Evolutionary conservation across 2,888 invertebrate species (phyloP).

Genomic region (Ctenicera cuprea): DNA sequence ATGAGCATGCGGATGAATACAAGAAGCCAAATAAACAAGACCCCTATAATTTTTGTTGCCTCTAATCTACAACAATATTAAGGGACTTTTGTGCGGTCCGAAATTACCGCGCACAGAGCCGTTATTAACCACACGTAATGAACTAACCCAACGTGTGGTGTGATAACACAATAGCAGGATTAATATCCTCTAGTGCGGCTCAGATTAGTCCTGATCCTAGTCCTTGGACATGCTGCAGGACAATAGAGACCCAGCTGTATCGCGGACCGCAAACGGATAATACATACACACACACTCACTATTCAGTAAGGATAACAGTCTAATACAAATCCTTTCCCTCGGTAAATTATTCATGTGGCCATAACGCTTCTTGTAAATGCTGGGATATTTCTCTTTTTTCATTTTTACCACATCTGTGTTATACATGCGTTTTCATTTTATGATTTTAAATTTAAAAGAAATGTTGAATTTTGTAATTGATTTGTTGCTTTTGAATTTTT

Average conservation of each 20-base stretch:
- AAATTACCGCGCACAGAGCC: conserved; percentile 38
- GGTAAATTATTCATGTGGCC: conserved; percentile 43
- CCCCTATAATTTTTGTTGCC: conserved; percentile 23
- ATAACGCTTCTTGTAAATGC: conserved; percentile 24
- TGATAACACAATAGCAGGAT: conserved; percentile 54
- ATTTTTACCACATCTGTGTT: background rate
- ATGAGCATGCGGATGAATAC: background rate
- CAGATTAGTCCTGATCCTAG: conserved; percentile 53
- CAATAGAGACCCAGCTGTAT: conserved; percentile 46
- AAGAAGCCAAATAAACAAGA: conserved; percentile 15
- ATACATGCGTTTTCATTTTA: conserved; percentile 26
- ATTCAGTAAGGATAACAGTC: conserved; percentile 39
- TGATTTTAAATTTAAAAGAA: conserved; percentile 21
- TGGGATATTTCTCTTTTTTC: background rate
- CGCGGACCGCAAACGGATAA: conserved; percentile 39
- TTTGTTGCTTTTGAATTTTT: conserved; percentile 9
- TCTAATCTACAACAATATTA: conserved; percentile 45
- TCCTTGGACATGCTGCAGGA: conserved; percentile 50
- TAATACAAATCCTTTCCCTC: conserved; percentile 35
- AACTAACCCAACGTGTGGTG: conserved; percentile 47
- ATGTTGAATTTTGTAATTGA: conserved; percentile 6
- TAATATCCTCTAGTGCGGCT: conserved; percentile 52
- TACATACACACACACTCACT: conserved; percentile 29
- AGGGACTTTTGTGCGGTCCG: conserved; percentile 39
- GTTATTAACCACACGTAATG: conserved; percentile 52